These are phyloP conservation scores for Tachuris rubrigastra DNA, from an alignment of 2,113 vertebrate genomes.

Conservation along the genomic window DNA sequence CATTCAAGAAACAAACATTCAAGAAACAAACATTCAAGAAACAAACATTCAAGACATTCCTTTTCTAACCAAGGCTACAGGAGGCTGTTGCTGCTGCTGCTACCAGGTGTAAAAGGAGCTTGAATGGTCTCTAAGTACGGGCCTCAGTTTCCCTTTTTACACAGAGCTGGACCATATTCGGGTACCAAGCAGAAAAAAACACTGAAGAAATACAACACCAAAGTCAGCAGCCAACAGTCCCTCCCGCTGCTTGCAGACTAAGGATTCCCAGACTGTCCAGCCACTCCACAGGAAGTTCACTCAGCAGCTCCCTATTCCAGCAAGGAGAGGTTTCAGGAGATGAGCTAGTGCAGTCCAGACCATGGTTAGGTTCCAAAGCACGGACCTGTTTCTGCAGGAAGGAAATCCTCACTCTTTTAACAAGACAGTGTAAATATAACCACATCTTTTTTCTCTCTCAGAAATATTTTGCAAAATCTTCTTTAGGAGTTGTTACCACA, in stretches of 20 bases:
- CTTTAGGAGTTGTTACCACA: background rate
- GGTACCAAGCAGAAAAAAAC: background rate
- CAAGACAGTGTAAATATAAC: fast-evolving
- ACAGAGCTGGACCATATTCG: background rate
- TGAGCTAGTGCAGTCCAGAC: background rate
- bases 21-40: background rate
- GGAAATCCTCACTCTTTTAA: background rate
- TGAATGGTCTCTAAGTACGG: fast-evolving
- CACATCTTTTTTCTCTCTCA: background rate
- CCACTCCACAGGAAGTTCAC: background rate
- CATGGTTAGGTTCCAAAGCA: background rate
- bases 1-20: background rate
- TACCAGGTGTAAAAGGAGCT: background rate
- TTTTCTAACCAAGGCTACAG: background rate
- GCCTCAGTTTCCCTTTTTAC: background rate
- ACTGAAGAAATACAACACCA: background rate
- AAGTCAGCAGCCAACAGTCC: background rate
- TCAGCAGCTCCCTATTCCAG: background rate
- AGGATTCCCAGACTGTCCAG: background rate
- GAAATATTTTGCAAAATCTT: background rate
- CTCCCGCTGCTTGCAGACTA: background rate
- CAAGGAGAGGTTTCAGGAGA: background rate
- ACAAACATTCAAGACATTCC: background rate
- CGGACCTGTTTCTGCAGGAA: background rate
- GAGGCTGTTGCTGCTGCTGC: background rate